phyloP scores from a whole-genome alignment of 2,797 vertebrate species.

The Pampus argenteus region DNA sequence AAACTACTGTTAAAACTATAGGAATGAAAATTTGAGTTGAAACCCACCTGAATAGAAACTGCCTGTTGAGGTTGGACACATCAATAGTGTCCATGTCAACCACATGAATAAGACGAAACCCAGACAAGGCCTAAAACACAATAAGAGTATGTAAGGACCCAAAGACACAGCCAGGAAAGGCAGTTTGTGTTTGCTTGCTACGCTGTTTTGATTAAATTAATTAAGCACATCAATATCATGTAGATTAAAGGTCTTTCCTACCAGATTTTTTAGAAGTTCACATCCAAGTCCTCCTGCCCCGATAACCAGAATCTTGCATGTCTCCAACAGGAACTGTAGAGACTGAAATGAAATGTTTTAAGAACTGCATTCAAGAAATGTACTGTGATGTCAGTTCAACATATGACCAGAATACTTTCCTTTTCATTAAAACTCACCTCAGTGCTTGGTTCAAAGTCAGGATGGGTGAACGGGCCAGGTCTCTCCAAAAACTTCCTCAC shows the following conservation, averaged over 20 bases:
- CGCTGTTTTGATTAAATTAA: not conserved
- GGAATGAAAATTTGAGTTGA: not conserved
- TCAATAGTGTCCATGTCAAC: constrained; percentile 99
- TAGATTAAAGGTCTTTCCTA: constrained; percentile 68
- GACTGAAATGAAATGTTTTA: constrained; percentile 77
- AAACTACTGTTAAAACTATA: constrained; percentile 1
- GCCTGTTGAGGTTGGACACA: constrained; percentile 97
- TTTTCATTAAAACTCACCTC: constrained; percentile 86
- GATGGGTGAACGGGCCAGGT: constrained; percentile 97
- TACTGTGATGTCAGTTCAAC: not conserved
- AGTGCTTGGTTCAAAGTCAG: constrained; percentile 97
- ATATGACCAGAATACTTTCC: not conserved
- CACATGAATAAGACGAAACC: constrained; percentile 97
- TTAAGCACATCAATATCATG: not conserved
- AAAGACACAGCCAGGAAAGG: not conserved
- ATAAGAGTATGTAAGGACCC: not conserved
- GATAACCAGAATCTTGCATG: constrained; percentile 96
- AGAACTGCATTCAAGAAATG: not conserved
- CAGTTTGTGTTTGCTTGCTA: not conserved
- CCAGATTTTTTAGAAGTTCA: constrained; percentile 98
- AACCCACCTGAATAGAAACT: constrained; percentile 97
- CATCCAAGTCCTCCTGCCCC: constrained; percentile 98
- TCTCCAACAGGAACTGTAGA: constrained; percentile 95
- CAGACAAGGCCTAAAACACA: constrained; percentile 90
- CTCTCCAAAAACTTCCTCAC: constrained; percentile 98